Percentiles rank a stretch among this genome's conserved stretches.
These are phyloP conservation scores for Indicator indicator DNA, from an alignment of 2,113 vertebrate species.

Conservation along the genomic window DNA sequence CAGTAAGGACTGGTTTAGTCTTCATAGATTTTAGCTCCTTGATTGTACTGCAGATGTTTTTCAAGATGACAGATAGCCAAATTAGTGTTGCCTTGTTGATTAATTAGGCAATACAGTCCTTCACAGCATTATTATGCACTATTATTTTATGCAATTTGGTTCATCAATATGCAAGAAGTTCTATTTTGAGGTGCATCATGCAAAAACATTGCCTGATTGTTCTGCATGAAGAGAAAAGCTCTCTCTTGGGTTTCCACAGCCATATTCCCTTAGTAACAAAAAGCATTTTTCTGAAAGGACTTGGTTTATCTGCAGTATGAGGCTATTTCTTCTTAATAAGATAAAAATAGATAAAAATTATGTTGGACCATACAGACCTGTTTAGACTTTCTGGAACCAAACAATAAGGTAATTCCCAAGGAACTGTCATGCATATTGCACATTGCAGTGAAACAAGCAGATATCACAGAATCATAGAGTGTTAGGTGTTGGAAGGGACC, in stretches of 20 bases:
- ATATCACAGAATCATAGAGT: not conserved
- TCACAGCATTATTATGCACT: not conserved
- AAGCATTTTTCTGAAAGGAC: not conserved
- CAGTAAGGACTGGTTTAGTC: not conserved
- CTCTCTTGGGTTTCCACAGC: not conserved
- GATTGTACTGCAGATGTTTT: not conserved
- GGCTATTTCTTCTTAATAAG: not conserved
- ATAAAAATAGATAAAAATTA: not conserved
- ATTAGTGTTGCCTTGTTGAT: not conserved
- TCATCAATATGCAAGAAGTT: not conserved
- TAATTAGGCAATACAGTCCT: not conserved
- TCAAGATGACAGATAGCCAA: not conserved
- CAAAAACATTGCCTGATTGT: not conserved
- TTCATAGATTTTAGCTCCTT: not conserved
- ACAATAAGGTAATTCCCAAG: not conserved
- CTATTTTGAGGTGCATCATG: not conserved
- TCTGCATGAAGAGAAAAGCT: not conserved
- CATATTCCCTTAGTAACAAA: not conserved
- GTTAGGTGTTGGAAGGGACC: no score
- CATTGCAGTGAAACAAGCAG: not conserved
- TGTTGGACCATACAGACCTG: not conserved
- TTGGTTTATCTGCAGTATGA: not conserved
- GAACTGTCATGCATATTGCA: not conserved
- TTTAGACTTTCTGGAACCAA: conserved; percentile 5
- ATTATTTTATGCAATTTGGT: not conserved